A percentile compares a stretch with the other conserved stretches of the same genome.
Conservation (phyloP, 2,888 invertebrate species). For the Eupithecia exiguata region DNA sequence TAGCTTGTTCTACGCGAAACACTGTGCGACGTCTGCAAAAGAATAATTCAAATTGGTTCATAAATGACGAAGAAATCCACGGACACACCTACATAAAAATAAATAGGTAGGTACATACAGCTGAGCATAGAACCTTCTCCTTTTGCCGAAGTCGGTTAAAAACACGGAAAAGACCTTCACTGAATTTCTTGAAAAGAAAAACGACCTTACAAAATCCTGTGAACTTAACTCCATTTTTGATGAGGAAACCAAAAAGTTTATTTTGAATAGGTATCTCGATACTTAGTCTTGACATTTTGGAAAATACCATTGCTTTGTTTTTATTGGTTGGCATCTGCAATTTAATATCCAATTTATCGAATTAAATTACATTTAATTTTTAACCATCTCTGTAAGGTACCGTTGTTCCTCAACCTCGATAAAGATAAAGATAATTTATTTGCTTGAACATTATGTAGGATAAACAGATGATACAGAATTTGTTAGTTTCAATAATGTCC, state of each 20-base stretch:
- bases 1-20: background rate
- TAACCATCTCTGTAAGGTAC: background rate
- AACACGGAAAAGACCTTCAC: background rate
- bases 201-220: conserved; percentile 1
- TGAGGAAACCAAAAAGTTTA: background rate
- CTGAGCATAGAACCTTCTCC: too few species aligned
- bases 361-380: background rate
- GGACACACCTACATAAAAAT: too few species aligned
- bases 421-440: too few species aligned
- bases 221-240: conserved; percentile 6
- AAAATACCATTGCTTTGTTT: background rate
- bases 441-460: too few species aligned
- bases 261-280: background rate
- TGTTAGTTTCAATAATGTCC: too few species aligned
- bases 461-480: too few species aligned
- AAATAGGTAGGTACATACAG: too few species aligned
- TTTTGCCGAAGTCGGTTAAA: too few species aligned
- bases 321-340: background rate
- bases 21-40: too few species aligned
- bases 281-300: background rate
- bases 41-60: too few species aligned
- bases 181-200: background rate
- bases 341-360: conserved; percentile 3
- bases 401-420: too few species aligned
- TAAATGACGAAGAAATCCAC: too few species aligned